Base-by-base conservation (phyloP, 2,113 vertebrate genomes). In the Bambusicola thoracicus region DNA sequence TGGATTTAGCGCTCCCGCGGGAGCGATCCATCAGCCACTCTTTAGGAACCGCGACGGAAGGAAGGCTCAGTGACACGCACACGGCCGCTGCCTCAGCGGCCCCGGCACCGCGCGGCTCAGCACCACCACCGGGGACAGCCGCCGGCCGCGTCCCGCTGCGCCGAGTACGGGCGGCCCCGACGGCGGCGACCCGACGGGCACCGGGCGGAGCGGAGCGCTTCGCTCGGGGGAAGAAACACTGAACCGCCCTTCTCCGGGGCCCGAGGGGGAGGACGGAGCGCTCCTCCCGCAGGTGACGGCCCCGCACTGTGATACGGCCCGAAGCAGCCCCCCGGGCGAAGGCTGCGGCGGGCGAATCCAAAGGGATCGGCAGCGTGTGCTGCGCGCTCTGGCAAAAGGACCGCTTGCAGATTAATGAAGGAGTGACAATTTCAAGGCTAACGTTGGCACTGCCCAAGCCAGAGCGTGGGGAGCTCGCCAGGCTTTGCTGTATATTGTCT, bases 381-480 rank as follows among this genome's bases (percentile, higher is more conserved):
- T 95, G 92, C 96, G 97, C 74, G 97, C 97, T 95, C 88, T 91
- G 92, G 94, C 94, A 97, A 95, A 97, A 95, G 80, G 96, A 97
- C 95, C 94, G 93, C 97, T 97, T 97, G 96, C 97, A 97, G 97
- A 98, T 98, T 98, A 97, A 98, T 98, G 98, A 97, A 97, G 96
- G 97, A 92, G 93, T 97, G 98, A 98, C 98, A 98, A 97, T 98
- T 98, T 98, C 98, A 97, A 98, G 97, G 96, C 96, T 91, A 94
- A 95, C 96, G 96, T 97, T 98, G 98, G 98, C 98, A 98, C 96
- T 98, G 97, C 97, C 98, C 97, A 81, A 97, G 93, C 93, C 96
- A 96, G 97, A 97, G 97, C 95, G 96, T 97, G 97, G 97, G 97
- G 98, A 98, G 97, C 97, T 98, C 95, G 97, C 97, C 97, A 97